Conservation (phyloP, 2,113 vertebrate species). For the Bettongia penicillata region DNA sequence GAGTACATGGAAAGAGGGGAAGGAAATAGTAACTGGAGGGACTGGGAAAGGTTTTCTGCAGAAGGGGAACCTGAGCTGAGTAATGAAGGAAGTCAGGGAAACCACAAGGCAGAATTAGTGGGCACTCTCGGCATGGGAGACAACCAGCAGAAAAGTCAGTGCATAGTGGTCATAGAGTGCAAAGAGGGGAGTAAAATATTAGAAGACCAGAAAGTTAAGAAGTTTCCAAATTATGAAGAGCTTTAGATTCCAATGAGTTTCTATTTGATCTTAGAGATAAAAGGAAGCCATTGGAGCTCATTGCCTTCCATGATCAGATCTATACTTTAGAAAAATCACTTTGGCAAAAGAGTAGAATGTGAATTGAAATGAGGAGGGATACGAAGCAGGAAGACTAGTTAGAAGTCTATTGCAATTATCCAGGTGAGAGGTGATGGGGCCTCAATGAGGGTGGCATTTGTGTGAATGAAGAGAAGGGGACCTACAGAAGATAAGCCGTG, state of each 20-base stretch:
- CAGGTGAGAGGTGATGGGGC: neutral
- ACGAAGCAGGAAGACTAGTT: neutral
- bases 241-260: neutral
- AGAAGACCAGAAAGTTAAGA: neutral
- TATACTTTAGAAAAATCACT: neutral
- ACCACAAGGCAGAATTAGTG: neutral
- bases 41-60: neutral
- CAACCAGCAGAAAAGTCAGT: neutral
- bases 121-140: neutral
- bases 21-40: neutral
- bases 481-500: neutral
- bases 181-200: neutral
- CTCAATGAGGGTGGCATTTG: neutral
- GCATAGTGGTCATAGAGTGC: neutral
- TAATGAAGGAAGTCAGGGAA: neutral
- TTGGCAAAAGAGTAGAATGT: neutral
- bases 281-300: neutral
- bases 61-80: neutral
- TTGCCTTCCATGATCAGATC: neutral
- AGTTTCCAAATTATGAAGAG: neutral
- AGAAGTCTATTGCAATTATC: neutral
- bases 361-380: neutral
- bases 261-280: neutral
- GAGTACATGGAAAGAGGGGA: neutral
- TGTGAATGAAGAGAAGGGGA: neutral